Evolutionary conservation across 2,113 vertebrate genomes (phyloP).

Genomic region (Gobio gobio): DNA sequence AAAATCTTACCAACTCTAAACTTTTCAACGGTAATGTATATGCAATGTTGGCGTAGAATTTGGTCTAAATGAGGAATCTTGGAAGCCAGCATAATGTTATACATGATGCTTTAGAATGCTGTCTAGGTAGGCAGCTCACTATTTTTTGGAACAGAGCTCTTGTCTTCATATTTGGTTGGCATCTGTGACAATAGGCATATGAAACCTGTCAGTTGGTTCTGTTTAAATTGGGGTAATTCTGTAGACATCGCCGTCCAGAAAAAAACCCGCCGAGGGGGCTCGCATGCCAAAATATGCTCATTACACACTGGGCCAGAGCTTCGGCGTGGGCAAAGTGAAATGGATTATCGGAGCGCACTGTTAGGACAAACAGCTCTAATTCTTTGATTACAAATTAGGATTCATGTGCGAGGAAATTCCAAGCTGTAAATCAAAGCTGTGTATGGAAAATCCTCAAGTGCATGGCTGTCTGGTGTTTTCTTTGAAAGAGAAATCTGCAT

Average conservation of each 20-base stretch:
- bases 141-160: neutral
- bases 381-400: slow-evolving; percentile 58
- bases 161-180: slow-evolving; percentile 17
- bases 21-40: no score
- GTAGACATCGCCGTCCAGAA: slow-evolving; percentile 34
- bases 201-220: slow-evolving; percentile 31
- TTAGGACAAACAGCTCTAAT: slow-evolving; percentile 53
- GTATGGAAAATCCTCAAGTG: slow-evolving; percentile 31
- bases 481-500: neutral
- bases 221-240: slow-evolving; percentile 43
- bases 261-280: slow-evolving; percentile 26
- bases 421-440: slow-evolving; percentile 49
- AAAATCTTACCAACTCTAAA: no score
- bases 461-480: slow-evolving; percentile 2
- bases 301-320: slow-evolving; percentile 49
- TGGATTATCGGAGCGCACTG: slow-evolving; percentile 54
- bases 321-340: slow-evolving; percentile 56
- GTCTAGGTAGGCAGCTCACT: neutral
- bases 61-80: neutral
- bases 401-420: slow-evolving; percentile 46
- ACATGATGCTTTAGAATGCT: neutral
- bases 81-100: neutral
- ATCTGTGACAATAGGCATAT: slow-evolving; percentile 9
- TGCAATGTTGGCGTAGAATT: no score
- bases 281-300: slow-evolving; percentile 49